Base-by-base conservation (phyloP, 2,113 vertebrate genomes). In the Probosciger aterrimus region DNA sequence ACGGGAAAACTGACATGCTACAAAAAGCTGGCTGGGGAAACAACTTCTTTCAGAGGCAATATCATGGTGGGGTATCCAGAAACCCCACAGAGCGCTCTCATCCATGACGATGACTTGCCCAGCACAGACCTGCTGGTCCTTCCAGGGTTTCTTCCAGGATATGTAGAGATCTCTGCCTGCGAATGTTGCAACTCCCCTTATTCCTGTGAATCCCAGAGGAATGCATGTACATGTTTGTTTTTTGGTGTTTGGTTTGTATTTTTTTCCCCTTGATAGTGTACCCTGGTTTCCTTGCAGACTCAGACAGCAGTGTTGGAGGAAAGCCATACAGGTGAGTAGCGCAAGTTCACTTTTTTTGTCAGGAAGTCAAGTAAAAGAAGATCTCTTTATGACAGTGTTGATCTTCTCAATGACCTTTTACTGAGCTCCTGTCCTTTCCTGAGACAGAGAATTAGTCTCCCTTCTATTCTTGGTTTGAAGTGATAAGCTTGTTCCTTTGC, bases 381-480 rank as follows among this genome's bases (percentile, higher is more conserved):
- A 86, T 85, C 67, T 92, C 90, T 93, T 95, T 94, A 97, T 96
- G 95, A 94, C 86, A 84, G 76, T 68, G 96, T 94, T 97, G 91
- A 95, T 98, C 90, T 97, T 67, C 47, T 60, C 64, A 80, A 68
- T 43, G 94, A 93, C 96, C 95, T 83, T 86, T 92, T 86, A 92
- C 73, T 86, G 91, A 96, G 83, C 92, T 92, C 73, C 93, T 96
- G 94, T 79, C 50, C 47, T 94, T 94, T 78, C 49, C 50, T 18
- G 33, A 97, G 86, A 95, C 83, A 97, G 93, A 96, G 85, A 95
- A 97, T 98, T 97, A 95, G 82, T 92, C 88, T 96, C 53, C 73
- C 47, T 86, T 96, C 85, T 96, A 92, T 96, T 95, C 92, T 90
- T 28, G 35, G 35, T 96, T 91, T 96, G 96, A 94, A 96, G 94